A percentile compares a stretch with the other conserved stretches of the same genome.
phyloP scores from a whole-genome alignment of 1,140 invertebrate genomes.

The Ditylenchus dipsaci region DNA sequence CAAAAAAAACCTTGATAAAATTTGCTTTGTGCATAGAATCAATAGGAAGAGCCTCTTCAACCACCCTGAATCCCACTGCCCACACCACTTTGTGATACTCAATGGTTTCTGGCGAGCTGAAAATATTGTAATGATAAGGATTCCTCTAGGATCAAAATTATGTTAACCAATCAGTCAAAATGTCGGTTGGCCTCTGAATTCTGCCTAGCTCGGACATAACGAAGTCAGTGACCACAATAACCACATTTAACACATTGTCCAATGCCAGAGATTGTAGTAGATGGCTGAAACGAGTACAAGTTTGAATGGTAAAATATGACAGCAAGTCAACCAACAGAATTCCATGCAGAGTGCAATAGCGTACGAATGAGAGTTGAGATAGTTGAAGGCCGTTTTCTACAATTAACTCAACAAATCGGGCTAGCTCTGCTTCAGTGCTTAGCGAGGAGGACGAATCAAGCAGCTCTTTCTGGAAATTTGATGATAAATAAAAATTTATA shows the following conservation, averaged over 20 bases:
- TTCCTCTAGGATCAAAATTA: not conserved
- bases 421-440: not conserved
- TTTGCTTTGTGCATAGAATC: conserved; percentile 17
- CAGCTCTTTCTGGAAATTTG: conserved; percentile 15
- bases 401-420: conserved; percentile 27
- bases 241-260: conserved; percentile 22
- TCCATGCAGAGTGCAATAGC: conserved; percentile 39
- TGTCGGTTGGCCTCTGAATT: conserved; percentile 21
- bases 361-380: conserved; percentile 34
- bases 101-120: conserved; percentile 26
- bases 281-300: not conserved
- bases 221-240: conserved; percentile 26
- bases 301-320: not conserved
- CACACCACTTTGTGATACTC: conserved; percentile 50
- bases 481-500: no score
- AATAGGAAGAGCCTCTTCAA: conserved; percentile 46
- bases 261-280: conserved; percentile 43
- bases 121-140: not conserved
- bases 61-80: conserved; percentile 39
- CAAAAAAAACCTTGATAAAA: conserved; percentile 36
- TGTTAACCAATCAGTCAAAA: conserved; percentile 28
- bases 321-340: conserved; percentile 25
- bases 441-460: conserved; percentile 21
- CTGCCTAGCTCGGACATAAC: conserved; percentile 39
- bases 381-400: conserved; percentile 29